Percentiles rank a stretch among this genome's conserved stretches.
Evolutionary conservation across 1,140 invertebrate species (phyloP).

Genomic region (Teleopsis dalmanni): DNA sequence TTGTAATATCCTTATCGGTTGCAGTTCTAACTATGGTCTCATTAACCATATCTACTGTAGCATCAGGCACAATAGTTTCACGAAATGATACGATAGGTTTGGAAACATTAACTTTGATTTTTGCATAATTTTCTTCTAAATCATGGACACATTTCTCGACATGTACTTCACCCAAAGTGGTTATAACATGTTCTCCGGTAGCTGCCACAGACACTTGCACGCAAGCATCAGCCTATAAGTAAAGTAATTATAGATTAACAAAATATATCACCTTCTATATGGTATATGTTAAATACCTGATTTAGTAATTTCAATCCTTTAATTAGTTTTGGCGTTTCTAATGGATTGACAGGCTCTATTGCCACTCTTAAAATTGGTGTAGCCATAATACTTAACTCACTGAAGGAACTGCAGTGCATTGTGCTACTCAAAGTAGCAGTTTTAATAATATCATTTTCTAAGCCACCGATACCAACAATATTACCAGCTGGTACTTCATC

Average conservation of each 20-base stretch:
- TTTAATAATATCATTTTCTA: slow-evolving; percentile 82
- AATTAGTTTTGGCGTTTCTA: slow-evolving; percentile 73
- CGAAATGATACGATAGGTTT: slow-evolving; percentile 93
- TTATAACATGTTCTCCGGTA: slow-evolving; percentile 92
- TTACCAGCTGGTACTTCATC: slow-evolving; percentile 80
- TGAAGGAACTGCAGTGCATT: slow-evolving; percentile 80
- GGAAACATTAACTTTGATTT: slow-evolving; percentile 82
- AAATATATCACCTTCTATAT: not conserved
- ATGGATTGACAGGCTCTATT: slow-evolving; percentile 79
- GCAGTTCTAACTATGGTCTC: slow-evolving; percentile 65
- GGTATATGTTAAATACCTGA: slow-evolving; percentile 13
- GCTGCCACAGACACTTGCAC: slow-evolving; percentile 86
- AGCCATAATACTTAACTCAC: slow-evolving; percentile 69
- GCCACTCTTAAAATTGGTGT: slow-evolving; percentile 91
- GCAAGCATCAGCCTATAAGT: slow-evolving; percentile 72
- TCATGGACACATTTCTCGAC: slow-evolving; percentile 89
- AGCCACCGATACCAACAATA: slow-evolving; percentile 79
- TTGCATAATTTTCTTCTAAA: slow-evolving; percentile 73
- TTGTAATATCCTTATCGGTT: slow-evolving; percentile 47
- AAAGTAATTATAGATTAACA: not conserved
- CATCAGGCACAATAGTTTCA: slow-evolving; percentile 82
- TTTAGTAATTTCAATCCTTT: slow-evolving; percentile 50
- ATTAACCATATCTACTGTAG: slow-evolving; percentile 82
- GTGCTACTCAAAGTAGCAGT: slow-evolving; percentile 84
- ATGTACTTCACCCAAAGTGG: slow-evolving; percentile 96